Evolutionary conservation across 2,888 invertebrate genomes (phyloP).

Genomic region (Lamellibrachia columna): DNA sequence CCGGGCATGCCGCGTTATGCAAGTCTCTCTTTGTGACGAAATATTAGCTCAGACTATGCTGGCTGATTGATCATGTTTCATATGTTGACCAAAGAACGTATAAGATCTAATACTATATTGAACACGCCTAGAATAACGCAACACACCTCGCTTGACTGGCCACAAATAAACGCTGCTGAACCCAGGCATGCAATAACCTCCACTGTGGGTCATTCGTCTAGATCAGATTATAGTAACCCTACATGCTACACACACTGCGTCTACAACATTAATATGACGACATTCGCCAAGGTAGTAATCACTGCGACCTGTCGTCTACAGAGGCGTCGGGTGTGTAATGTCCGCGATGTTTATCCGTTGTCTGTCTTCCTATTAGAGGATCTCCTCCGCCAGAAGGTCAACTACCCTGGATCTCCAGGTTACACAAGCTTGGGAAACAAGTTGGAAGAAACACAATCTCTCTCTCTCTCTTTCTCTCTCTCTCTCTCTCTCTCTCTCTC

Average conservation of each 20-base stretch:
- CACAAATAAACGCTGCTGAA: neutral
- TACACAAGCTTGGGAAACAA: neutral
- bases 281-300: neutral
- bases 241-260: neutral
- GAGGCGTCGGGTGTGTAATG: neutral
- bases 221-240: neutral
- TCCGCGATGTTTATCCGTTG: neutral
- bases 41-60: neutral
- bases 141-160: neutral
- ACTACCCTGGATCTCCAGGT: neutral
- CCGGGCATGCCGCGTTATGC: neutral
- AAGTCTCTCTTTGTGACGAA: neutral
- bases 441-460: neutral
- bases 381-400: neutral
- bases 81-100: neutral
- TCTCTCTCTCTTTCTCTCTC: neutral
- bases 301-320: neutral
- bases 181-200: neutral
- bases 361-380: neutral
- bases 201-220: neutral
- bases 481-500: neutral
- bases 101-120: neutral
- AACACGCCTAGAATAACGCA: neutral
- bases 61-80: neutral
- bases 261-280: neutral